A percentile compares a stretch with the other conserved stretches of the same genome.
phyloP scores from a whole-genome alignment of 2,888 invertebrate genomes.

The Xylota sylvarum region DNA sequence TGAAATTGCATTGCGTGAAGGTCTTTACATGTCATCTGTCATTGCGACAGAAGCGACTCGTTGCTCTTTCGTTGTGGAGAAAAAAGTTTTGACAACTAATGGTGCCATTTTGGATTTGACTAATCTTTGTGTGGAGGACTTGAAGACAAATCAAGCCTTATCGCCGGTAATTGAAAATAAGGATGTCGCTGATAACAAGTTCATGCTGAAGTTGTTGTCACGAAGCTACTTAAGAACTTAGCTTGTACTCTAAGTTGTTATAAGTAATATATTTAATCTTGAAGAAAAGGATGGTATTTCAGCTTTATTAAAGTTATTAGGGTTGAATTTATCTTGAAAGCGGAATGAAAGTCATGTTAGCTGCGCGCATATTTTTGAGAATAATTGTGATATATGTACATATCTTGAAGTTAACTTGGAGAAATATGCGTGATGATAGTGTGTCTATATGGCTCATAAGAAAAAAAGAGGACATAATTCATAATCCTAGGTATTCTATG shows the following conservation, averaged over 20 bases:
- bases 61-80: conserved; percentile 27
- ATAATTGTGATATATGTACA: no score
- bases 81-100: conserved; percentile 3
- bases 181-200: not conserved
- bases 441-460: no score
- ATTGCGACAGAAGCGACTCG: conserved; percentile 2
- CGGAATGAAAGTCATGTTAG: no score
- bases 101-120: not conserved
- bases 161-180: not conserved
- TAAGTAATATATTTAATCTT: not conserved
- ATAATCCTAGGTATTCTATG: no score
- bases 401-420: no score
- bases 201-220: not conserved
- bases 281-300: no score
- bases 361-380: no score
- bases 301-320: no score
- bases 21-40: conserved; percentile 5
- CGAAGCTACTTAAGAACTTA: not conserved
- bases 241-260: not conserved
- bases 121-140: conserved; percentile 1
- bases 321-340: no score
- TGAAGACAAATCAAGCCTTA: not conserved
- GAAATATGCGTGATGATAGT: no score
- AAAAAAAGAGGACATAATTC: no score
- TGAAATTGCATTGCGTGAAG: not conserved